These are phyloP conservation scores for Drosophila ogumai DNA, from an alignment of 1,140 invertebrate genomes.

Conservation along the genomic window DNA sequence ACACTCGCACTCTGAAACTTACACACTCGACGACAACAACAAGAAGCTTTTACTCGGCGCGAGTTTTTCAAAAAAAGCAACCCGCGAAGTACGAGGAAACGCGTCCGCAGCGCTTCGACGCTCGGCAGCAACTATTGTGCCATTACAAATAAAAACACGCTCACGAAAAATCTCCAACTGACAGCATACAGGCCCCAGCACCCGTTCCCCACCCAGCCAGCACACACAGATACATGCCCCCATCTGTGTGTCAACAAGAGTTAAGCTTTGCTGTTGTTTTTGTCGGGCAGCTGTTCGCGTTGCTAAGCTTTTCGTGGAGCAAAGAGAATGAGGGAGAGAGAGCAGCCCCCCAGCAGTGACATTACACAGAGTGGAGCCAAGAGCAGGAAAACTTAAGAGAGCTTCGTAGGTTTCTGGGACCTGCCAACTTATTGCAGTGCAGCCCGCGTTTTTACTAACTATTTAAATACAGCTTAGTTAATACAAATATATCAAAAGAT, in stretches of 20 bases:
- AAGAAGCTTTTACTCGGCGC: constrained; percentile 45
- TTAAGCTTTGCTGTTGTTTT: constrained; percentile 36
- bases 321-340: constrained; percentile 1
- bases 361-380: constrained; percentile 19
- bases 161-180: constrained; percentile 25
- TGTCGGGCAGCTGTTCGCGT: constrained; percentile 47
- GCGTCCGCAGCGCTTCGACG: constrained; percentile 64
- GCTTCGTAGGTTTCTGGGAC: neutral
- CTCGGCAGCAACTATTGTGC: constrained; percentile 70
- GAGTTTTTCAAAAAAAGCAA: constrained; percentile 16
- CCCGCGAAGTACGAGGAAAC: constrained; percentile 32
- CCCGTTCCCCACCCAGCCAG: neutral
- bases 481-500: constrained; percentile 70
- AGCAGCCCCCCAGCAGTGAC: neutral
- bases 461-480: constrained; percentile 40
- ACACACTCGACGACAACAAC: constrained; percentile 46
- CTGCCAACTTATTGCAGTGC: constrained; percentile 32
- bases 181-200: constrained; percentile 9
- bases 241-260: constrained; percentile 64
- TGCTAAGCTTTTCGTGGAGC: constrained; percentile 35
- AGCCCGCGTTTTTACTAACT: constrained; percentile 54
- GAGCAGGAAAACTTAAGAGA: constrained; percentile 8
- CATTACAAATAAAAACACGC: constrained; percentile 53
- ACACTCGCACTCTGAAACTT: constrained; percentile 24
- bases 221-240: neutral